Evolutionary conservation across 2,888 invertebrate genomes (phyloP).

Genomic region (Choreutis nemorana): DNA sequence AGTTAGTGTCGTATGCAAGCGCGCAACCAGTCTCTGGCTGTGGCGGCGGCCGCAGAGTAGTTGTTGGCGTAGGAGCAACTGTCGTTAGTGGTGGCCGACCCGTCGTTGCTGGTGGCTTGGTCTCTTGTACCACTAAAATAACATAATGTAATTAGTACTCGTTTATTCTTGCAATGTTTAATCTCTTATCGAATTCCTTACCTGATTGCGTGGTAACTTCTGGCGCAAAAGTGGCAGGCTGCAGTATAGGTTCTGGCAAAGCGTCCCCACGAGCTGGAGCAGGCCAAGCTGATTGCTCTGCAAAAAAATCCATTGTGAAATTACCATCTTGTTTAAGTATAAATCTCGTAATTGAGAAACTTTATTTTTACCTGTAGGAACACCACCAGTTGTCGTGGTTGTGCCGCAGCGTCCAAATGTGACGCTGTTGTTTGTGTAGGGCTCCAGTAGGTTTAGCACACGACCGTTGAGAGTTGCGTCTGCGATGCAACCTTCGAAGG

Average conservation of each 20-base stretch:
- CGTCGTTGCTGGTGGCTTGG: conserved; percentile 11
- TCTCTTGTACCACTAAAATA: not conserved
- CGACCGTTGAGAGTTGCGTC: conserved; percentile 90
- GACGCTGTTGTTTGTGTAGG: conserved; percentile 34
- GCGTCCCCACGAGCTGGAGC: conserved; percentile 21
- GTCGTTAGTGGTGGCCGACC: conserved; percentile 9
- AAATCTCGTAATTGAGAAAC: too few species aligned
- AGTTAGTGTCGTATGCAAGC: conserved; percentile 49
- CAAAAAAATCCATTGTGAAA: conserved; percentile 1
- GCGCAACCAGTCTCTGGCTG: conserved; percentile 57
- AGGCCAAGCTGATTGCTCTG: conserved; percentile 21
- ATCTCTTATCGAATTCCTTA: conserved; percentile 10
- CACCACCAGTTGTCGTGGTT: conserved; percentile 38
- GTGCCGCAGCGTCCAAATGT: conserved; percentile 36
- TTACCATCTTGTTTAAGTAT: not conserved
- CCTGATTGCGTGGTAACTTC: conserved; percentile 15
- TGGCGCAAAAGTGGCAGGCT: conserved; percentile 12
- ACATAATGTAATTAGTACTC: not conserved
- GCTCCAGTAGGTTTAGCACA: conserved; percentile 38
- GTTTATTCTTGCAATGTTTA: too few species aligned
- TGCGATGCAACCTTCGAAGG: conserved; percentile 91
- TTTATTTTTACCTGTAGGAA: conserved; percentile 29
- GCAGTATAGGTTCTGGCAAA: conserved; percentile 22
- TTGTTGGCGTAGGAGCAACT: conserved; percentile 12
- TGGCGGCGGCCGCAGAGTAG: conserved; percentile 33